Evolutionary conservation across 2,797 vertebrate species (phyloP).

Genomic region (Myotis daubentonii): DNA sequence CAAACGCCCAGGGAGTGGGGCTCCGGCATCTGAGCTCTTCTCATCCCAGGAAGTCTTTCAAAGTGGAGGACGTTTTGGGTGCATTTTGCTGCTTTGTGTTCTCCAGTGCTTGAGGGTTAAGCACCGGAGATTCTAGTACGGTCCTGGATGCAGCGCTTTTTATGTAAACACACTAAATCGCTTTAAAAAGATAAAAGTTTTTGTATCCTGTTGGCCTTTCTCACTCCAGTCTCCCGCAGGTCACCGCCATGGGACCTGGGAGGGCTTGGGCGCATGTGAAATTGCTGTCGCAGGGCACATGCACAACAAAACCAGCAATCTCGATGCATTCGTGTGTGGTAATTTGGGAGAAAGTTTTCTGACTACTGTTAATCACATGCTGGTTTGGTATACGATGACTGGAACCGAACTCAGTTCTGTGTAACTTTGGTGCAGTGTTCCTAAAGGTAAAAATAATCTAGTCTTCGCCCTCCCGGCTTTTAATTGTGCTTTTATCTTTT

Average conservation of each 20-base stretch:
- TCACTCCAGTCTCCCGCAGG: background rate
- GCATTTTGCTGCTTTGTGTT: background rate
- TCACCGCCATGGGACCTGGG: background rate
- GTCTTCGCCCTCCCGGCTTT: background rate
- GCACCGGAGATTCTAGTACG: background rate
- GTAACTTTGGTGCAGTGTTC: background rate
- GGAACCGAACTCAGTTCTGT: background rate
- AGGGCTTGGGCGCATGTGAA: background rate
- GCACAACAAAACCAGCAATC: background rate
- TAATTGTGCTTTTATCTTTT: constrained; percentile 45
- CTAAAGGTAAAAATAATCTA: constrained; percentile 13
- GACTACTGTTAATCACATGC: background rate
- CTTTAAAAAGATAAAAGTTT: background rate
- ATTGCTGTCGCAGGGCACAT: background rate
- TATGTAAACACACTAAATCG: background rate
- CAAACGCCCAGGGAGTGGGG: background rate
- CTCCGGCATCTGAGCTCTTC: background rate
- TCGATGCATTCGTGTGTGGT: background rate
- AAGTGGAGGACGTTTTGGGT: background rate
- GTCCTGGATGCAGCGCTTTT: background rate
- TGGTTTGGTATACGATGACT: background rate
- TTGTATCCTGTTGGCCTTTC: background rate
- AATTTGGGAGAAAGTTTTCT: background rate
- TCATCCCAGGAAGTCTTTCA: background rate
- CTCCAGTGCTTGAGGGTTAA: background rate